Percentiles rank a stretch among this genome's conserved stretches.
Evolutionary conservation across 2,797 vertebrate species (phyloP).

Genomic region (Carapus acus): DNA sequence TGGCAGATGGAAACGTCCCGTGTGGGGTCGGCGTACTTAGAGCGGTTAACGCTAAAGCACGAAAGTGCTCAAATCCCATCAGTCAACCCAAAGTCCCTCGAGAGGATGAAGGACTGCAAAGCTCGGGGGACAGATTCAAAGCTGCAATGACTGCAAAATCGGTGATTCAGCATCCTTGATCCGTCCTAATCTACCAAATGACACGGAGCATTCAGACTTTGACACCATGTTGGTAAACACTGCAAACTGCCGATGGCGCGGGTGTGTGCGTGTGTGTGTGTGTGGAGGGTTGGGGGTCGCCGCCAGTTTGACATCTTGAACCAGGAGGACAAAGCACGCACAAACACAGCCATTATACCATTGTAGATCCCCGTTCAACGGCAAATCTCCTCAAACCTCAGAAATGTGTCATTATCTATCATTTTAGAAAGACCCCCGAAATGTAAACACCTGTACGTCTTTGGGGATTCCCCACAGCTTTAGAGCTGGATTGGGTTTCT

Average conservation of each 20-base stretch:
- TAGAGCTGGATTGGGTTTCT: not conserved
- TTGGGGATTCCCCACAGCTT: not conserved
- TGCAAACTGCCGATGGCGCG: too few relatives aligned
- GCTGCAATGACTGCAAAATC: slow-evolving; percentile 13
- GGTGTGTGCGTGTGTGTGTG: too few relatives aligned
- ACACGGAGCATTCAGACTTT: slow-evolving; percentile 12
- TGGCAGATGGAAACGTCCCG: slow-evolving; percentile 29
- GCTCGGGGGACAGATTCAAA: slow-evolving; percentile 12
- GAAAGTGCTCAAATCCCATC: slow-evolving; percentile 21
- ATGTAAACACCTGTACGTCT: not conserved
- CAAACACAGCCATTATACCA: not conserved
- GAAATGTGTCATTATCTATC: not conserved
- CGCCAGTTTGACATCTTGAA: not conserved
- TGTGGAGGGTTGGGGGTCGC: too few relatives aligned
- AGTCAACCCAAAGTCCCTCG: slow-evolving; percentile 3
- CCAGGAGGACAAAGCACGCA: not conserved
- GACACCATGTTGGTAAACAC: too few relatives aligned
- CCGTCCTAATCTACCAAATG: slow-evolving; percentile 2
- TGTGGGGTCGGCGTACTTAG: slow-evolving; percentile 14
- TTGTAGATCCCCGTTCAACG: too few relatives aligned
- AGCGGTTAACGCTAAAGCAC: slow-evolving; percentile 8
- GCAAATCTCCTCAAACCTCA: not conserved
- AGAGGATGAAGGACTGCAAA: slow-evolving; percentile 15
- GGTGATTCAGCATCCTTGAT: slow-evolving; percentile 24
- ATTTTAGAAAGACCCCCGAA: not conserved